These are phyloP conservation scores for Caenorhabditis elegans DNA, from an alignment of 1,140 invertebrate genomes.

Conservation along the genomic window WBcel235 BX284605.5:12138501-12139000, in stretches of 20 bases:
- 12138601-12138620: neutral
- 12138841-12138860: no score
- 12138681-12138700: neutral
- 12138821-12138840: no score
- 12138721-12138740: neutral
- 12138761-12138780: neutral
- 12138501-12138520: neutral
- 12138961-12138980: neutral
- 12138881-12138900: no score
- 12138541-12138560: neutral
- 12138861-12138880: no score
- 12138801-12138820: no score
- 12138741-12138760: neutral
- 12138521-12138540: neutral
- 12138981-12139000: neutral
- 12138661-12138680: neutral
- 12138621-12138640: neutral
- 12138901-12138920: neutral
- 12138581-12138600: conserved; percentile 20
- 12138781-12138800: neutral
- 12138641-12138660: neutral
- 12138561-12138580: neutral
- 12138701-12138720: neutral
- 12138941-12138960: neutral
- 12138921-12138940: neutral